A percentile compares a stretch with the other conserved stretches of the same genome.
These are phyloP conservation scores for Henricia sp. DNA, from an alignment of 53 echinoderm and acorn worm genomes.

Conservation along the genomic window DNA sequence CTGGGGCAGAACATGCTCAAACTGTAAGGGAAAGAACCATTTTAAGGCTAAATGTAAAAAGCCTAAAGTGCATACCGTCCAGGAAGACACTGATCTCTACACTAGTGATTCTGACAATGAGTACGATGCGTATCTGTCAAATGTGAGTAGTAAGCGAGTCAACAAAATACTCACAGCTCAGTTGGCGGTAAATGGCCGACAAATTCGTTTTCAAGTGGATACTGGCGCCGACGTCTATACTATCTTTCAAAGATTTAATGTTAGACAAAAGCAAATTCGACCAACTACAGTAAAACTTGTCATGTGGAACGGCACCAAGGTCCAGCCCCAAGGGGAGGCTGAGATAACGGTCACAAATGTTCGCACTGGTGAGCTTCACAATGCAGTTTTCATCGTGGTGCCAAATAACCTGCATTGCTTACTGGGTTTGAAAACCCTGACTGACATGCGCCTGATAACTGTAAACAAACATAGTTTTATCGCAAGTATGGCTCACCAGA, in stretches of 20 bases:
- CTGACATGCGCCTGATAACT: conserved; percentile 62
- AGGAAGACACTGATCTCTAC: background rate
- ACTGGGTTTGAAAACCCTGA: conserved; percentile 32
- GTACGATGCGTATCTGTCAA: background rate
- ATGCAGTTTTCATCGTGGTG: conserved; percentile 61
- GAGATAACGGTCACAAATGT: conserved; percentile 44
- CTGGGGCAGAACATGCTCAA: conserved; percentile 53
- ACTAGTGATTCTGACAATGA: conserved; percentile 14
- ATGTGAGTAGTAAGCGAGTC: background rate
- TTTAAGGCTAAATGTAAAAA: conserved; percentile 41
- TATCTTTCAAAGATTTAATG: conserved; percentile 47
- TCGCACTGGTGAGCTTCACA: conserved; percentile 42
- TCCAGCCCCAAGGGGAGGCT: conserved; percentile 38
- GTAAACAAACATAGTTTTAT: conserved; percentile 39
- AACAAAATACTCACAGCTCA: conserved; percentile 34
- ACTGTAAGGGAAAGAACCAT: conserved; percentile 45
- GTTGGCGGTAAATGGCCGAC: conserved; percentile 33
- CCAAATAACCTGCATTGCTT: conserved; percentile 50
- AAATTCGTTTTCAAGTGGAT: conserved; percentile 68
- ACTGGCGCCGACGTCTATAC: conserved; percentile 67
- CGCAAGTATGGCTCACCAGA: background rate
- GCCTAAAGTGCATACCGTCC: background rate
- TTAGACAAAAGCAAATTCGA: conserved; percentile 1
- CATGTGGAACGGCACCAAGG: conserved; percentile 73
- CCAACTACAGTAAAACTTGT: conserved; percentile 17